A percentile compares a stretch with the other conserved stretches of the same genome.
Evolutionary conservation across 1,140 invertebrate species (phyloP).

Genomic region (Drosophila oshimai): DNA sequence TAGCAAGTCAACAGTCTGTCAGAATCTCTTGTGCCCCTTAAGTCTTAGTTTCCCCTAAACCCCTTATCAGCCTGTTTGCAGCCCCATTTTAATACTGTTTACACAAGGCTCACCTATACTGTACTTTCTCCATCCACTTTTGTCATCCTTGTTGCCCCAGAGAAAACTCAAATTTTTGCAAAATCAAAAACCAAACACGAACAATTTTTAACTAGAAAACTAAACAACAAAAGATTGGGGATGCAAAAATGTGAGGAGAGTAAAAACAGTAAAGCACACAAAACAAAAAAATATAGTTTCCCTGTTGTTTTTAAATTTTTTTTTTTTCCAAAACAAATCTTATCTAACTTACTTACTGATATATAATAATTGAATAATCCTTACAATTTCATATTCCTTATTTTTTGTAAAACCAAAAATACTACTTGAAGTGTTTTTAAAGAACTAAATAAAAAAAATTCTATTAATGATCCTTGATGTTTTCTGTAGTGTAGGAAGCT

Average conservation of each 20-base stretch:
- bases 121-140: not conserved
- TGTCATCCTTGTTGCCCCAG: not conserved
- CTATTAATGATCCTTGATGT: not conserved
- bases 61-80: slow-evolving; percentile 26
- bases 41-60: not conserved
- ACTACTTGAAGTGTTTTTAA: not conserved
- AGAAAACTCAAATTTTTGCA: slow-evolving; percentile 12
- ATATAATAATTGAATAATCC: too few relatives aligned
- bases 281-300: too few relatives aligned
- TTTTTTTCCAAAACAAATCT: not conserved
- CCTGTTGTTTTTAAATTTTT: not conserved
- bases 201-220: slow-evolving; percentile 15
- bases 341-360: too few relatives aligned
- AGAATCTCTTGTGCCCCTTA: not conserved
- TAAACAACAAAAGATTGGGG: slow-evolving; percentile 1
- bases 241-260: not conserved
- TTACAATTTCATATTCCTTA: too few relatives aligned
- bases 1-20: not conserved
- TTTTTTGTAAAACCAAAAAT: not conserved
- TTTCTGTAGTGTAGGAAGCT: slow-evolving; percentile 1
- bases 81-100: slow-evolving; percentile 15
- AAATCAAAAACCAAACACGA: slow-evolving; percentile 13
- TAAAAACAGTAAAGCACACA: not conserved
- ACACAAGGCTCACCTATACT: slow-evolving; percentile 7
- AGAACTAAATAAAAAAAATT: not conserved